phyloP scores from a whole-genome alignment of 2,888 invertebrate species.

The Drosophila rellima region DNA sequence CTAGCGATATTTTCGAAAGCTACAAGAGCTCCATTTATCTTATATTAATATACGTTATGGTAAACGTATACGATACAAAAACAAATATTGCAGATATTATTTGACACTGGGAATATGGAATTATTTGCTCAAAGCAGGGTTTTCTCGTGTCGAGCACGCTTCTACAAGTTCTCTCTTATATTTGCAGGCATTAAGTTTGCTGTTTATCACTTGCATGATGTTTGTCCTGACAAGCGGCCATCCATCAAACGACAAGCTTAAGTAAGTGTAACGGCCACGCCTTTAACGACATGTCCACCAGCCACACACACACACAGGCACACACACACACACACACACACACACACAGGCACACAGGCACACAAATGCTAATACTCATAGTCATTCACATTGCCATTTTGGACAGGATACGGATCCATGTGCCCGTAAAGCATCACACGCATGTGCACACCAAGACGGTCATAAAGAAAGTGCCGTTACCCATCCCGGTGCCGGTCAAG shows the following conservation, averaged over 20 bases:
- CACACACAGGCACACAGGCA: conserved; percentile 4
- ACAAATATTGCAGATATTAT: too few relatives aligned
- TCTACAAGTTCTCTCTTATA: conserved; percentile 11
- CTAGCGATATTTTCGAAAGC: too few relatives aligned
- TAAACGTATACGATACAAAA: too few relatives aligned
- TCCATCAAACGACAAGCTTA: conserved; percentile 84
- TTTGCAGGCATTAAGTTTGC: conserved; percentile 73
- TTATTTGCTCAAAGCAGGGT: neutral
- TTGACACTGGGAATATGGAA: neutral
- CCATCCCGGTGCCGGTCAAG: conserved; percentile 84
- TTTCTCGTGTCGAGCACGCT: neutral
- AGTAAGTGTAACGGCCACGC: conserved; percentile 76
- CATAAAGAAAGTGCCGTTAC: conserved; percentile 85
- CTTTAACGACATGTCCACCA: conserved; percentile 47
- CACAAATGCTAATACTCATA: neutral
- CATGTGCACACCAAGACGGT: conserved; percentile 86
- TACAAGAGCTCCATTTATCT: too few relatives aligned
- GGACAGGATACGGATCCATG: conserved; percentile 84
- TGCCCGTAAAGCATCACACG: conserved; percentile 86
- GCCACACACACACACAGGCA: conserved; percentile 5
- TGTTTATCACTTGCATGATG: conserved; percentile 80
- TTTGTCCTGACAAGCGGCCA: conserved; percentile 77
- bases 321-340: conserved; percentile 1
- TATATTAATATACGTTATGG: too few relatives aligned
- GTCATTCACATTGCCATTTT: conserved; percentile 20